phyloP scores from a whole-genome alignment of 2,113 vertebrate genomes.

The Gadus chalcogrammus region DNA sequence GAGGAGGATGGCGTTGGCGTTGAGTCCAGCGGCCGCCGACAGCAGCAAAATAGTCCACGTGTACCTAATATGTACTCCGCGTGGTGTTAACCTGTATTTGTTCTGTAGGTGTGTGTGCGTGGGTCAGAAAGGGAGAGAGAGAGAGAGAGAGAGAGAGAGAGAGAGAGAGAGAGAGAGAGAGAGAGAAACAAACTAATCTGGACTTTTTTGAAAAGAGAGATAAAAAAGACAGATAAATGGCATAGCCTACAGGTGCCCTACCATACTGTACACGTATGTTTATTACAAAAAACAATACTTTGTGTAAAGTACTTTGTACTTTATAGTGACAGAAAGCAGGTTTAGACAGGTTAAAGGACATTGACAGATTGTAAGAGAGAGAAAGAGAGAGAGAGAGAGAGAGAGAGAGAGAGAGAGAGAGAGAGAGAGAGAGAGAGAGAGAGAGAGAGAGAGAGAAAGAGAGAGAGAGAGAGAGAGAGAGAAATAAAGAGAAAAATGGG shows the following conservation, averaged over 20 bases:
- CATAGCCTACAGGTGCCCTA: neutral
- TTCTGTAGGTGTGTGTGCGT: neutral
- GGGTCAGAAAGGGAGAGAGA: neutral
- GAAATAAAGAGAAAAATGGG: constrained; percentile 48
- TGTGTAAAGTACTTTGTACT: constrained; percentile 9
- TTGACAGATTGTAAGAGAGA: constrained; percentile 4
- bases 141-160: neutral
- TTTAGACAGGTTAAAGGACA: constrained; percentile 2
- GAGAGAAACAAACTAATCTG: neutral
- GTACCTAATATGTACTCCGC: constrained; percentile 18
- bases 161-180: neutral
- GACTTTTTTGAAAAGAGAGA: neutral
- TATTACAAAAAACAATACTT: constrained; percentile 22
- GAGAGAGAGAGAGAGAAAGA: constrained; percentile 30
- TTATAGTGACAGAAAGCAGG: constrained; percentile 9
- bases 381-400: constrained; percentile 36
- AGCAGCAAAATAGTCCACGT: constrained; percentile 16
- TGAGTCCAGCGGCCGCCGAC: neutral
- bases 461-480: constrained; percentile 29
- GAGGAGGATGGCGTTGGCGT: constrained; percentile 11
- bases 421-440: constrained; percentile 23
- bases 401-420: constrained; percentile 12
- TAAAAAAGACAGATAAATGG: constrained; percentile 19
- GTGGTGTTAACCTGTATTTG: constrained; percentile 9
- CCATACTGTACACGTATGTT: constrained; percentile 3